Conservation (phyloP, 2,797 vertebrate genomes). For the Tapirus indicus region DNA sequence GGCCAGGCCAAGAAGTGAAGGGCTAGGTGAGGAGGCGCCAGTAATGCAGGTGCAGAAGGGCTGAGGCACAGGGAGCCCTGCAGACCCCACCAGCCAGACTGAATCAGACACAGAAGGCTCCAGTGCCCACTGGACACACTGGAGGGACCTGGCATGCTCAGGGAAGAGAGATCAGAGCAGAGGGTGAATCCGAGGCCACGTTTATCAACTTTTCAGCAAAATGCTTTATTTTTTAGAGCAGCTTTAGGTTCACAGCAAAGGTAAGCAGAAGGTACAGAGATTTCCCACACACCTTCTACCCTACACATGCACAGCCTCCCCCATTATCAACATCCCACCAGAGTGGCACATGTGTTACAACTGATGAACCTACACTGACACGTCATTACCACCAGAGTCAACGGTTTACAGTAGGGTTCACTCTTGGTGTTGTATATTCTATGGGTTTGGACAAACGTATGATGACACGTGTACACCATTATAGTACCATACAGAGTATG, state of each 20-base stretch:
- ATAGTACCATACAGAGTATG: no score
- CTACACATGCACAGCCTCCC: background rate
- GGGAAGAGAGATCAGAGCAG: no score
- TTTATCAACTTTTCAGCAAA: background rate
- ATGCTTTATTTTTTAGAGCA: background rate
- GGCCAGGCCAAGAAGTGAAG: background rate
- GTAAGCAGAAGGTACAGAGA: background rate
- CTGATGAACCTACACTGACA: background rate
- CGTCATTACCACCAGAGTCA: no score
- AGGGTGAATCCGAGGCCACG: background rate
- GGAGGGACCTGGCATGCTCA: background rate
- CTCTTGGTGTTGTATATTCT: no score
- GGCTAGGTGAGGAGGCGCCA: background rate
- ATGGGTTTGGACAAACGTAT: no score
- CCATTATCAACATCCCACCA: background rate
- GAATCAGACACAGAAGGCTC: background rate
- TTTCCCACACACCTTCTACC: background rate
- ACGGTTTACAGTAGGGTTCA: no score
- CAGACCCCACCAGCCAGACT: background rate
- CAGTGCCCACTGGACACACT: background rate
- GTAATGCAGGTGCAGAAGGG: background rate
- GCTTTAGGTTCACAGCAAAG: background rate
- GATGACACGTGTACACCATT: no score
- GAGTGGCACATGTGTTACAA: background rate
- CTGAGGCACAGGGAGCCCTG: background rate